These are phyloP conservation scores for Platynereis dumerilii DNA, from an alignment of 2,888 invertebrate genomes.

Conservation along the genomic window DNA sequence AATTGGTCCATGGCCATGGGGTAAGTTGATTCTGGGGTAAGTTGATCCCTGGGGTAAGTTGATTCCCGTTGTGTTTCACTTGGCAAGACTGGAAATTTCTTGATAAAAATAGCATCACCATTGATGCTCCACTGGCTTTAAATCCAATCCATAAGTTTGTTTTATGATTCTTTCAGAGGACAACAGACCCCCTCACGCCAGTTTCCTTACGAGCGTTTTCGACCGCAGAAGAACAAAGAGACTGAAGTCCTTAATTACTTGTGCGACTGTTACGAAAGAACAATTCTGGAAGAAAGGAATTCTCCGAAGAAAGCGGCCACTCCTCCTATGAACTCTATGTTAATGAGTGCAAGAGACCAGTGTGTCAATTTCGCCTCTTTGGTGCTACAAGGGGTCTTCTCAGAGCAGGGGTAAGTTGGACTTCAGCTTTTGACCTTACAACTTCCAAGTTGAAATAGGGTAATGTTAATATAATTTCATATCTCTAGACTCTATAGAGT, in stretches of 20 bases:
- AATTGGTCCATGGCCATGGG: too few species aligned
- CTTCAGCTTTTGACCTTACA: neutral
- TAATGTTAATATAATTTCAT: too few species aligned
- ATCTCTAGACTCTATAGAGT: too few species aligned
- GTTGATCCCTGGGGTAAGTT: too few species aligned
- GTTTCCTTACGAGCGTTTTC: conserved; percentile 35
- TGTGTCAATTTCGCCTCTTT: conserved; percentile 71
- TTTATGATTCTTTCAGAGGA: too few species aligned
- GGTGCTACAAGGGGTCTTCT: conserved; percentile 67
- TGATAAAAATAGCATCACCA: too few species aligned
- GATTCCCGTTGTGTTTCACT: too few species aligned
- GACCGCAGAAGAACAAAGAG: conserved; percentile 50
- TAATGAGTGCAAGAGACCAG: conserved; percentile 69
- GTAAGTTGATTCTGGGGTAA: too few species aligned
- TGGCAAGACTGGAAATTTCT: too few species aligned
- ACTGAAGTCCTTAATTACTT: conserved; percentile 65
- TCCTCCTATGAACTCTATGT: conserved; percentile 75
- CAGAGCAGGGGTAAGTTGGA: conserved; percentile 28
- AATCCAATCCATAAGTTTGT: too few species aligned
- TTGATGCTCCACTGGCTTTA: too few species aligned
- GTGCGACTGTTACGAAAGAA: conserved; percentile 74
- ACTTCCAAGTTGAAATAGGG: too few species aligned
- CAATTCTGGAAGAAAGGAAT: neutral
- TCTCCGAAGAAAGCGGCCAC: conserved; percentile 72
- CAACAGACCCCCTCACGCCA: neutral